Conservation (phyloP, 2,888 invertebrate species). For the Epirrhoe alternata region DNA sequence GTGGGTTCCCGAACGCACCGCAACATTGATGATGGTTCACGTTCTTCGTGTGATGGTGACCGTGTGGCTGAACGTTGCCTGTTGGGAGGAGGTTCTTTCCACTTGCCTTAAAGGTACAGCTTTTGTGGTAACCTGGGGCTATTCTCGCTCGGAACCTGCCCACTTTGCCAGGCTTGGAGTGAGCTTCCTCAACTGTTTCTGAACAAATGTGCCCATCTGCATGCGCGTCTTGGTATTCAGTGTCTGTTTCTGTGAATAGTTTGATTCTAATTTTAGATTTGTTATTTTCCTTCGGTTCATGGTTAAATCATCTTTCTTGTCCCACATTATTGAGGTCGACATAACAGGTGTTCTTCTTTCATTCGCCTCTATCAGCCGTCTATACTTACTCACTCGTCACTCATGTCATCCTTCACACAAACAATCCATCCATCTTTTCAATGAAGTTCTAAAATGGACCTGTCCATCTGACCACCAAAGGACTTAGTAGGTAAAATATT, state of each 20-base stretch:
- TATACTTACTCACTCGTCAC: too few relatives aligned
- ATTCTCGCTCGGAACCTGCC: slow-evolving; percentile 72
- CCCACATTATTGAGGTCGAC: too few relatives aligned
- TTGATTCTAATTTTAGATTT: background rate
- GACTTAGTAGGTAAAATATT: too few relatives aligned
- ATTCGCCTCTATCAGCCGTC: too few relatives aligned
- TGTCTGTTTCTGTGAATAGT: slow-evolving; percentile 67
- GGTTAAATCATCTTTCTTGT: too few relatives aligned
- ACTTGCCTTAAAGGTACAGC: slow-evolving; percentile 54
- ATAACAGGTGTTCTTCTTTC: too few relatives aligned
- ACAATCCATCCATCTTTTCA: too few relatives aligned
- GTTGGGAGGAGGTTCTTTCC: slow-evolving; percentile 52
- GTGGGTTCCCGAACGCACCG: slow-evolving; percentile 80
- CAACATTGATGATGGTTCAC: slow-evolving; percentile 81
- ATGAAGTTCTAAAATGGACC: too few relatives aligned
- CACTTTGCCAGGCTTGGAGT: slow-evolving; percentile 70
- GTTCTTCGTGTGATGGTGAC: slow-evolving; percentile 76
- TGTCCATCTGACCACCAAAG: too few relatives aligned
- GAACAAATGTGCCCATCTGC: slow-evolving; percentile 56
- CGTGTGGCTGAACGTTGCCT: slow-evolving; percentile 69
- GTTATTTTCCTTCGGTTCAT: too few relatives aligned
- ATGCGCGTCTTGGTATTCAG: slow-evolving; percentile 73
- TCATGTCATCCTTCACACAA: too few relatives aligned
- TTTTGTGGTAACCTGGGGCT: slow-evolving; percentile 71
- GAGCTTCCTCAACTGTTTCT: slow-evolving; percentile 55